Percentiles rank a stretch among this genome's conserved stretches.
These are phyloP conservation scores for Thymallus thymallus DNA, from an alignment of 2,113 vertebrate genomes.

Conservation along the genomic window DNA sequence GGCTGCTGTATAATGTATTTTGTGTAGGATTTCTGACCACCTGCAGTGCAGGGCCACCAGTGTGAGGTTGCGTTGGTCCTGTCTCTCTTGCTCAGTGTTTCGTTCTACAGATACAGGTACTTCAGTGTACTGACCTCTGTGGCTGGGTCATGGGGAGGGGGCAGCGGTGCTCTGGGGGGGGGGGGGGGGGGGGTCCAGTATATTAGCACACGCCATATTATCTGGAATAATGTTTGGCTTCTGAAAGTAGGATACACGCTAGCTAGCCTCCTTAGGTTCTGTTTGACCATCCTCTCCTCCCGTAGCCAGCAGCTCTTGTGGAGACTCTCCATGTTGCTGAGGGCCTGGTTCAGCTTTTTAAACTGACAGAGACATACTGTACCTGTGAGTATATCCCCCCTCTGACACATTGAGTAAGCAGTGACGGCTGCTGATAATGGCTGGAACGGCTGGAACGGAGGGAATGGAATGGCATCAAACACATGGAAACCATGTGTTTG, in stretches of 20 bases:
- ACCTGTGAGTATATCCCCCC: too few relatives aligned
- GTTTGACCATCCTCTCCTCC: slow-evolving; percentile 39
- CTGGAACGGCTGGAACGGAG: too few relatives aligned
- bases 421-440: too few relatives aligned
- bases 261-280: slow-evolving; percentile 22
- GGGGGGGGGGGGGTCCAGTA: too few relatives aligned
- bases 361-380: slow-evolving; percentile 9
- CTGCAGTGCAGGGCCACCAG: slow-evolving; percentile 65
- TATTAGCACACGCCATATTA: background rate
- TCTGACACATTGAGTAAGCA: too few relatives aligned
- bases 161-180: background rate
- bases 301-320: slow-evolving; percentile 35
- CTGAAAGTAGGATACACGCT: background rate
- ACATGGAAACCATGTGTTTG: too few relatives aligned
- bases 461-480: too few relatives aligned
- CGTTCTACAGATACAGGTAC: too few relatives aligned
- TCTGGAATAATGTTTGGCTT: slow-evolving; percentile 21
- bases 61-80: background rate
- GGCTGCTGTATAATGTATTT: too few relatives aligned
- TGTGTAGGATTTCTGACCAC: slow-evolving; percentile 25
- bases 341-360: slow-evolving; percentile 31
- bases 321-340: slow-evolving; percentile 26
- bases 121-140: background rate
- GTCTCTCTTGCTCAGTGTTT: slow-evolving; percentile 32
- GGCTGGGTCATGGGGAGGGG: background rate